A percentile compares a stretch with the other conserved stretches of the same genome.
phyloP scores from a whole-genome alignment of 2,113 vertebrate genomes.

The Azemiops feae region DNA sequence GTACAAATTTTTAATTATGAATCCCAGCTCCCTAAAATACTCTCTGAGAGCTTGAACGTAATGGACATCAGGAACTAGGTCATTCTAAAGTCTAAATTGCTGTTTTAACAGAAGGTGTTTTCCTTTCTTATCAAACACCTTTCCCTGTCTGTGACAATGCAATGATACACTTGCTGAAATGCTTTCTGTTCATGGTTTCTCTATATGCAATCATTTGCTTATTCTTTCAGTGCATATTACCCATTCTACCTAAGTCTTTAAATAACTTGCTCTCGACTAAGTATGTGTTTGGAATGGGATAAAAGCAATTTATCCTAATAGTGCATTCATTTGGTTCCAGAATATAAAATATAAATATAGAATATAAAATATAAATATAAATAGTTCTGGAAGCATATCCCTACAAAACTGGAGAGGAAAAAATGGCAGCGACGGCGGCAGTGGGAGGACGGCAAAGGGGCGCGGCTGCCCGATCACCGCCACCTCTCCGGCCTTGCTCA shows the following conservation, averaged over 20 bases:
- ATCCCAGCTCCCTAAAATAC: not conserved
- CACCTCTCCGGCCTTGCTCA: too few relatives aligned
- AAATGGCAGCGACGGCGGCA: too few relatives aligned
- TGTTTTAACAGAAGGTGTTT: not conserved
- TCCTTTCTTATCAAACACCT: not conserved
- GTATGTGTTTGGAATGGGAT: not conserved
- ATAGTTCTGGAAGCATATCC: too few relatives aligned
- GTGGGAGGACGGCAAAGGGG: too few relatives aligned
- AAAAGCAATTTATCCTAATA: not conserved
- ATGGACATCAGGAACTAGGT: not conserved
- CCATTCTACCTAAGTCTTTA: not conserved
- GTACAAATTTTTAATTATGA: not conserved
- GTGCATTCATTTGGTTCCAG: not conserved
- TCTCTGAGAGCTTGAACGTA: not conserved
- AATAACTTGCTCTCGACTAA: not conserved
- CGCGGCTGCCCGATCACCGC: too few relatives aligned
- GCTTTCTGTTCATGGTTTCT: not conserved
- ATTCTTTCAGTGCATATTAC: not conserved
- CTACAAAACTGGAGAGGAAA: too few relatives aligned
- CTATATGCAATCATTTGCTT: not conserved
- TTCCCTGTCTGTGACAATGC: not conserved
- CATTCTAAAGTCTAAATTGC: not conserved
- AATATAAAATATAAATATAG: too few relatives aligned
- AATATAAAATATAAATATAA: too few relatives aligned
- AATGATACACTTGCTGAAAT: not conserved